Base-by-base conservation (phyloP, 2,888 invertebrate species). In the Parnassius smintheus region DNA sequence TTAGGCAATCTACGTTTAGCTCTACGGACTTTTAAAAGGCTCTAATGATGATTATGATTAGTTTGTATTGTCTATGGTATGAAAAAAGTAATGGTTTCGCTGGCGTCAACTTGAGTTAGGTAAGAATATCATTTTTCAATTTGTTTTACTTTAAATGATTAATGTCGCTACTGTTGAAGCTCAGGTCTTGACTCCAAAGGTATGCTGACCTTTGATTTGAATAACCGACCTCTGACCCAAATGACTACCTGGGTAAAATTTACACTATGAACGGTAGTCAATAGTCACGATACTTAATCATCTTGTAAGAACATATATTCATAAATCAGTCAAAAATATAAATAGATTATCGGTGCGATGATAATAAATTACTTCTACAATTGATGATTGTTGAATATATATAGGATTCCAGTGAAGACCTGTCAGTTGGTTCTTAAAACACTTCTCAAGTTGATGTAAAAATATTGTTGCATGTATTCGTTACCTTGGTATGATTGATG, bases 341-440 rank as follows among this genome's bases (percentile, higher is more conserved):
- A 48, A 57, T 61, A 51, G 2, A 62, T 62, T 54, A 44, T 44
- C 9, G 11, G 11, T 0, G 1, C 11, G 13, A 10, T 41, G 12
- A 55, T 63, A 59, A 62, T 58, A 56, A 50, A 61, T 63, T 55
- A 55, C 41, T 13, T 35, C 49, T 55, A 41, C 45, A 55, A 63
- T 63, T 63, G 59, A 63, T 63, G 62, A 63, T 59, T 59, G 62
- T 55, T 51, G 44, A 25, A 50, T 3, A 59, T 58, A 46, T 59
- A 59, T 59, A 58, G 44, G 48, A 35, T 9, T 8, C 9, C 18
- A 41, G 10, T 41, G 62, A 48, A 22, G 53, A 55, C n/a, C 41
- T 41, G 59, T 50, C 54, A 53, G 22, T 25, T 46, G 2, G 2
- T 25, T 61, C 45, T 55, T 61, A 10, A 50, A 35, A 11, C 22